Conservation (phyloP, 2,797 vertebrate genomes). For the Bovichtus diacanthus region DNA sequence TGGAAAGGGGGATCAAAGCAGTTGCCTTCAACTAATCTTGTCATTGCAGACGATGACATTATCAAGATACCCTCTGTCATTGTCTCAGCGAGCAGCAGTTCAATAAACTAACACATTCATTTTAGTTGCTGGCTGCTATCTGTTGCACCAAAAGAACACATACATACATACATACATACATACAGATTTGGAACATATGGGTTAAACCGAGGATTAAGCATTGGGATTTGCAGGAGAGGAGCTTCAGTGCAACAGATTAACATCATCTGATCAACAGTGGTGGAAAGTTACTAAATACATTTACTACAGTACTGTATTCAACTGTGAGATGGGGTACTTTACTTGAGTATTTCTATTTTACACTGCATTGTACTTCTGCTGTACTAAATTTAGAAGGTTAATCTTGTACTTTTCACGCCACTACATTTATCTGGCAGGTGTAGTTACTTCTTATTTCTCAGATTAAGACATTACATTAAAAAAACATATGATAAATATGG, state of each 20-base stretch:
- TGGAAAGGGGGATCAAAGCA: conserved; percentile 53
- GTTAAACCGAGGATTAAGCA: conserved; percentile 61
- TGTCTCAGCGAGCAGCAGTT: conserved; percentile 39
- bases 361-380: not conserved
- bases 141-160: conserved; percentile 34
- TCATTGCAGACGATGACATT: conserved; percentile 52
- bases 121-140: conserved; percentile 30
- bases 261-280: conserved; percentile 46
- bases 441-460: not conserved
- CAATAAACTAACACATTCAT: conserved; percentile 45
- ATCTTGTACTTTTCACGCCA: not conserved
- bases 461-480: not conserved
- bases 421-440: not conserved
- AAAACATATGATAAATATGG: not conserved
- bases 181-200: conserved; percentile 50
- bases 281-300: conserved; percentile 24
- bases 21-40: conserved; percentile 49
- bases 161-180: conserved; percentile 24
- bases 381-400: not conserved
- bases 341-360: not conserved
- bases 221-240: conserved; percentile 72
- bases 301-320: not conserved
- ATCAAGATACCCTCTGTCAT: conserved; percentile 43
- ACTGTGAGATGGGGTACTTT: not conserved
- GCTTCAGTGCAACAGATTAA: conserved; percentile 64